Conservation (phyloP, 1,140 invertebrate genomes). For the Choristoneura fumiferana region DNA sequence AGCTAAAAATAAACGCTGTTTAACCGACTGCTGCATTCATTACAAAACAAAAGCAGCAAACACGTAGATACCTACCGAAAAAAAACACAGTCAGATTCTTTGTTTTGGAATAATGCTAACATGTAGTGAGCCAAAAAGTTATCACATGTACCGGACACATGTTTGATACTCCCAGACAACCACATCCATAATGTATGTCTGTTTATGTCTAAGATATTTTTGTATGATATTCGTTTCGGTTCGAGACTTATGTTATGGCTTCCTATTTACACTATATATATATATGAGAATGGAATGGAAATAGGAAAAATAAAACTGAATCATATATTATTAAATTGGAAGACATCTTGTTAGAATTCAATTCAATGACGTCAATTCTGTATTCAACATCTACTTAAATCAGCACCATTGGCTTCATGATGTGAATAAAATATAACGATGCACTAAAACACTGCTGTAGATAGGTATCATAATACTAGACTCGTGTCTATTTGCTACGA, state of each 20-base stretch:
- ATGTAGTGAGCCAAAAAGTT: neutral
- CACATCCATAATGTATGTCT: slow-evolving; percentile 15
- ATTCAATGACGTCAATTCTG: slow-evolving; percentile 45
- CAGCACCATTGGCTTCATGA: slow-evolving; percentile 47
- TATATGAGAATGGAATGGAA: slow-evolving; percentile 7
- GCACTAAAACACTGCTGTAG: no score
- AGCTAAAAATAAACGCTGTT: no score
- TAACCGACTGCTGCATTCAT: no score
- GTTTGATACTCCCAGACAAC: slow-evolving; percentile 5
- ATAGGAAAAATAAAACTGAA: slow-evolving; percentile 38
- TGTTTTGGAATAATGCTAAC: neutral
- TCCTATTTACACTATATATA: neutral
- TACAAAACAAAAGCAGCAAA: no score
- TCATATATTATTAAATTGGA: slow-evolving; percentile 57
- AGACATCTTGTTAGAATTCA: slow-evolving; percentile 41
- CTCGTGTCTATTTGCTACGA: no score
- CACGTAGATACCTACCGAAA: no score
- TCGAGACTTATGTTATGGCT: neutral
- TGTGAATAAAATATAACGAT: neutral
- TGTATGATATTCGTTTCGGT: slow-evolving; percentile 9
- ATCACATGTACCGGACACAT: slow-evolving; percentile 10
- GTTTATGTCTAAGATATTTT: slow-evolving; percentile 19
- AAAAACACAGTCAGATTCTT: neutral
- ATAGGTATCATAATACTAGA: no score
- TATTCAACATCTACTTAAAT: slow-evolving; percentile 42